Evolutionary conservation across 2,113 vertebrate genomes (phyloP).

Genomic region (Nymphicus hollandicus): DNA sequence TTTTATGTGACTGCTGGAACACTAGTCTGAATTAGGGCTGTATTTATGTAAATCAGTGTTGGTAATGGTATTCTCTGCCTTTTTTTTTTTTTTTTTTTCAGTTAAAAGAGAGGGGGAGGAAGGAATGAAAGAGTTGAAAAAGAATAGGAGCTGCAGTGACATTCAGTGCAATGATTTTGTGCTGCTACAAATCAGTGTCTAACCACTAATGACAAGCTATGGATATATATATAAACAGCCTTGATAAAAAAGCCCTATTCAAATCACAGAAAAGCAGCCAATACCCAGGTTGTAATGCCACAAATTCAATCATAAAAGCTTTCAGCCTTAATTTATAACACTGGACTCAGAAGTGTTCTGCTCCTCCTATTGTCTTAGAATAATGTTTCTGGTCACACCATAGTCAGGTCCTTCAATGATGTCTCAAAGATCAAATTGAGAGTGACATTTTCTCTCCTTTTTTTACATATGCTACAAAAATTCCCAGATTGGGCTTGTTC

Average conservation of each 20-base stretch:
- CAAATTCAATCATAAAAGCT: background rate
- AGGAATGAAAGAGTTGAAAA: background rate
- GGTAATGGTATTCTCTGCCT: background rate
- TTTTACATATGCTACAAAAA: background rate
- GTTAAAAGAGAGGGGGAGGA: background rate
- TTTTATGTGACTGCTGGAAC: conserved; percentile 38
- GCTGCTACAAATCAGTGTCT: background rate
- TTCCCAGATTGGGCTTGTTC: background rate
- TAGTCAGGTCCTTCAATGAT: background rate
- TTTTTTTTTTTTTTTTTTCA: background rate
- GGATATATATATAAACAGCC: background rate
- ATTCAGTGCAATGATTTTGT: background rate
- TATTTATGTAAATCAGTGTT: conserved; percentile 38
- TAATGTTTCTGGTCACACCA: background rate
- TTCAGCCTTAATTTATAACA: background rate
- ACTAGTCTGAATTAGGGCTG: conserved; percentile 32
- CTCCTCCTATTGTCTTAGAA: background rate
- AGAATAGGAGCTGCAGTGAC: background rate
- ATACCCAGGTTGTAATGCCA: background rate
- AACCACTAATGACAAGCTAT: background rate
- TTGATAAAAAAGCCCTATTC: background rate
- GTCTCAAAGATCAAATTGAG: background rate
- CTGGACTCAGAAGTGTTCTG: background rate
- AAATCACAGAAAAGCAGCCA: background rate
- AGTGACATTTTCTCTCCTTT: background rate